These are phyloP conservation scores for Gadus chalcogrammus DNA, from an alignment of 2,113 vertebrate genomes.

Conservation along the genomic window DNA sequence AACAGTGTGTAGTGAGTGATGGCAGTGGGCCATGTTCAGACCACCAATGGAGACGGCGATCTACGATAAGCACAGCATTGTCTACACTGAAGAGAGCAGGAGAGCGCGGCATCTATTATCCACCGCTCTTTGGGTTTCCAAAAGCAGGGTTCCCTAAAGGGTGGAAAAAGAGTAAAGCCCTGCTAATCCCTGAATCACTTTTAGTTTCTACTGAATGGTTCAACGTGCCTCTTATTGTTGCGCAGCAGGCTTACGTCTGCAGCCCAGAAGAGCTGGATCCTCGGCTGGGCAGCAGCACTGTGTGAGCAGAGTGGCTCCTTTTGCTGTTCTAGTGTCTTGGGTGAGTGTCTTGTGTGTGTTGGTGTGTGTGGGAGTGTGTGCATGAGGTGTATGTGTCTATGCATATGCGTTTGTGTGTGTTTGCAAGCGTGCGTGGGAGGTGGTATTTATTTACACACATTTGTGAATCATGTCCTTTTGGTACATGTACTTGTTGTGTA, in stretches of 20 bases:
- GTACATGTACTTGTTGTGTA: not conserved
- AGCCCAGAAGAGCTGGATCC: too few species aligned
- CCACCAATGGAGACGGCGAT: too few species aligned
- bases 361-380: not conserved
- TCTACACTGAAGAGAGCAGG: not conserved
- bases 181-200: slow-evolving; percentile 45
- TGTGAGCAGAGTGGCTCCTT: too few species aligned
- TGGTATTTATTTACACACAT: not conserved
- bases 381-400: not conserved
- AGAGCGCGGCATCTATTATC: not conserved
- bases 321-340: not conserved
- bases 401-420: not conserved
- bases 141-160: slow-evolving; percentile 31
- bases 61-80: too few species aligned
- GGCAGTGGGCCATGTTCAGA: too few species aligned
- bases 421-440: not conserved
- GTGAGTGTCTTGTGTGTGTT: not conserved
- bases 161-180: slow-evolving; percentile 42
- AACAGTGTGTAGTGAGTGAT: too few species aligned
- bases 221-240: slow-evolving; percentile 48
- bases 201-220: slow-evolving; percentile 47
- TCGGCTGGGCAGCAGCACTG: not conserved
- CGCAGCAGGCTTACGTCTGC: not conserved
- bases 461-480: not conserved
- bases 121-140: slow-evolving; percentile 14